phyloP scores from a whole-genome alignment of 2,113 vertebrate species.

The Chloropsis cyanopogon region DNA sequence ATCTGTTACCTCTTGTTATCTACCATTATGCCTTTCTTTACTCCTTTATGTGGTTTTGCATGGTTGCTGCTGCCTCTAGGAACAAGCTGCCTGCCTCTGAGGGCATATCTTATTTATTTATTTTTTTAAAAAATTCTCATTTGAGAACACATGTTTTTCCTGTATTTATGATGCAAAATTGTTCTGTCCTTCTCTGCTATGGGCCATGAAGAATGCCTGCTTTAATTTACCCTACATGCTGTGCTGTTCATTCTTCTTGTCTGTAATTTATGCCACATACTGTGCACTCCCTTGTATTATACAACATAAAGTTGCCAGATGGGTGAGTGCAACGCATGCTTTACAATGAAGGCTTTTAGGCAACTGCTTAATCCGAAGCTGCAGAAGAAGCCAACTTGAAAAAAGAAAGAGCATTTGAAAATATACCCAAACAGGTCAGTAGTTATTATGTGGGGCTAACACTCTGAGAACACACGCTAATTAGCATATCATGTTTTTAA shows the following conservation, averaged over 20 bases:
- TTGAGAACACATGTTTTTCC: slow-evolving; percentile 42
- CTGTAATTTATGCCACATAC: slow-evolving; percentile 67
- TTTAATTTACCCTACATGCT: slow-evolving; percentile 62
- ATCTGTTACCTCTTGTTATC: slow-evolving; percentile 54
- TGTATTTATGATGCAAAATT: slow-evolving; percentile 47
- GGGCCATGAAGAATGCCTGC: slow-evolving; percentile 40
- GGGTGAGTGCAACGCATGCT: slow-evolving; percentile 32
- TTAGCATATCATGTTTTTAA: neutral
- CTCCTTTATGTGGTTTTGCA: slow-evolving; percentile 16
- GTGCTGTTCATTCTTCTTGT: slow-evolving; percentile 57
- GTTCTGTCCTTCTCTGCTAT: slow-evolving; percentile 44
- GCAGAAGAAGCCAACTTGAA: slow-evolving; percentile 28
- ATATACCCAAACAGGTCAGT: neutral
- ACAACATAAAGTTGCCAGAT: slow-evolving; percentile 65
- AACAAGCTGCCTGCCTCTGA: slow-evolving; percentile 7
- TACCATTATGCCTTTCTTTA: slow-evolving; percentile 14
- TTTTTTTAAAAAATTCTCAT: neutral
- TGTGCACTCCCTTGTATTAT: slow-evolving; percentile 55
- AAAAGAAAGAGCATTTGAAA: slow-evolving; percentile 28
- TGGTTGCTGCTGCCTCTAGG: neutral
- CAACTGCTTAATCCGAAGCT: slow-evolving; percentile 23
- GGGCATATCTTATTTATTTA: neutral
- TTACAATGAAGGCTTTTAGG: slow-evolving; percentile 50
- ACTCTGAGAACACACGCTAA: neutral
- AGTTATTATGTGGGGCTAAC: neutral